Evolutionary conservation across 2,113 vertebrate genomes (phyloP).

Genomic region (Artemisiospiza belli): DNA sequence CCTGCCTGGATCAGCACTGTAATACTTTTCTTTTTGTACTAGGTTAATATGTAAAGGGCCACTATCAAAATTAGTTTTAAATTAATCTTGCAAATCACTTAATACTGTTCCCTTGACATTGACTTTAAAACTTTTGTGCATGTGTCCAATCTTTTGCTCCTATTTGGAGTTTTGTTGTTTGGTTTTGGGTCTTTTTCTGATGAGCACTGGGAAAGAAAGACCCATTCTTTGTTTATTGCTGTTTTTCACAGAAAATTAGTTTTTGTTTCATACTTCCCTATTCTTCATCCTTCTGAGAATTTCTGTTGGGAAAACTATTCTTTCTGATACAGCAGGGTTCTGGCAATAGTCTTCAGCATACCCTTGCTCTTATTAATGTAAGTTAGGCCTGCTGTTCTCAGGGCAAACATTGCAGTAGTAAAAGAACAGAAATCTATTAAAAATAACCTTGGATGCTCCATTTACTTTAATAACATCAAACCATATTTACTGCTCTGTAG

Average conservation of each 20-base stretch:
- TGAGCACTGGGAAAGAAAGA: not conserved
- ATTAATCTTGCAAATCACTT: not conserved
- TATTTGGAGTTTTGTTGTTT: not conserved
- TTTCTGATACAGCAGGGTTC: constrained; percentile 11
- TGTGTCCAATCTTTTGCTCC: not conserved
- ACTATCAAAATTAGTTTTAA: not conserved
- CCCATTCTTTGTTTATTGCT: not conserved
- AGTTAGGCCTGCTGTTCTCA: not conserved
- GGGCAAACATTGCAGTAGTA: not conserved
- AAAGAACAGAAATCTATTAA: not conserved
- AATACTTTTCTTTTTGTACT: not conserved
- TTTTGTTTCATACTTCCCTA: not conserved
- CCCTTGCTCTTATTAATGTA: not conserved
- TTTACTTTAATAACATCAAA: not conserved
- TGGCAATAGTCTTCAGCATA: not conserved
- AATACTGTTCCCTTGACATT: not conserved
- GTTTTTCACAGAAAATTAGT: constrained; percentile 8
- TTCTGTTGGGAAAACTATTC: constrained; percentile 1
- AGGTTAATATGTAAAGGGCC: not conserved
- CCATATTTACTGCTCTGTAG: not conserved
- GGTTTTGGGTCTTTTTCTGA: not conserved
- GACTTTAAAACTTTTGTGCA: not conserved
- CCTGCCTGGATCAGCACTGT: not conserved
- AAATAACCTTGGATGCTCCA: not conserved
- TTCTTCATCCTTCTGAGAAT: not conserved